Percentiles rank a stretch among this genome's conserved stretches.
phyloP scores from a whole-genome alignment of 2,797 vertebrate species.

The Halcyon badia region DNA sequence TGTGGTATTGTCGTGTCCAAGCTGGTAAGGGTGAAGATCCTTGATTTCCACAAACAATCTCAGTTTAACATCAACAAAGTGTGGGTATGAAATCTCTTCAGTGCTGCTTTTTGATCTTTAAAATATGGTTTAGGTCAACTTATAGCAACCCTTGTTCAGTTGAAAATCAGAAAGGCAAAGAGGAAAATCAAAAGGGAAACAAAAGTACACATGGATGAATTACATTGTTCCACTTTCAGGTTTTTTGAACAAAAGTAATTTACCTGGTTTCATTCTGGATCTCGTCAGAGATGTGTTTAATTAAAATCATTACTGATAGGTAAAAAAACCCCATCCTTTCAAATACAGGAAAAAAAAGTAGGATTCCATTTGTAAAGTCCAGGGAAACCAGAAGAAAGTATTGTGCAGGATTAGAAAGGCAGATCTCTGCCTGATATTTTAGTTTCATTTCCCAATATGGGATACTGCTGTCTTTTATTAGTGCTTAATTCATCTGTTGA shows the following conservation, averaged over 20 bases:
- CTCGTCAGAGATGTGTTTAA: background rate
- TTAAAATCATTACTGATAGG: background rate
- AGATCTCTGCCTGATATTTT: background rate
- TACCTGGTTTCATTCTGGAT: background rate
- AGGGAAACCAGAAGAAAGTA: background rate
- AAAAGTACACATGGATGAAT: background rate
- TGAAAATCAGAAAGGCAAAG: background rate
- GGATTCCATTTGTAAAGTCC: background rate
- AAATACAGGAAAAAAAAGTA: background rate
- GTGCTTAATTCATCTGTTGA: slow-evolving; percentile 12
- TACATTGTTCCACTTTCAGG: background rate
- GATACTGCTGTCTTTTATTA: background rate
- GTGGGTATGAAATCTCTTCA: background rate
- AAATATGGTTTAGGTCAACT: background rate
- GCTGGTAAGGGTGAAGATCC: background rate
- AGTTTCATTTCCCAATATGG: background rate
- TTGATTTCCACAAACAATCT: background rate
- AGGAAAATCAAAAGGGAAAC: background rate
- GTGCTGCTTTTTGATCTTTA: background rate
- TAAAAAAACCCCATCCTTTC: background rate
- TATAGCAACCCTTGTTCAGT: background rate
- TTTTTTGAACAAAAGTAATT: background rate
- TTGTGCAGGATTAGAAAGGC: background rate
- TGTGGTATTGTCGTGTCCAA: accelerated
- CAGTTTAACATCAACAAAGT: background rate